Base-by-base conservation (phyloP, 2,113 vertebrate species). In the Corydoras maculifer region DNA sequence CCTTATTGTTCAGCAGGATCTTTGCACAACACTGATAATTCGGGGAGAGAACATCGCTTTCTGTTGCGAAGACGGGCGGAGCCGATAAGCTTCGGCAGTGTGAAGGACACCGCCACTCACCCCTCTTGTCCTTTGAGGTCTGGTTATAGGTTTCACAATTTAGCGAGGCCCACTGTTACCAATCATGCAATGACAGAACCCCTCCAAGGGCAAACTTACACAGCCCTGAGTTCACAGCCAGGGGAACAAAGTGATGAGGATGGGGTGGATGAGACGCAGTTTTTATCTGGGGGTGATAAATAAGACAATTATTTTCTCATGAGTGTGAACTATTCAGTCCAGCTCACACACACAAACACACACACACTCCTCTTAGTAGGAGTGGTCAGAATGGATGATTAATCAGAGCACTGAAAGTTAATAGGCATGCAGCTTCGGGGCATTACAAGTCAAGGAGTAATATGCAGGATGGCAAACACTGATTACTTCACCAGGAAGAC, bases 11-110 rank as follows among this genome's bases (percentile, higher is more conserved):
- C 75, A 65, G 31, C 69, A 70, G 65, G 79, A 85, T 84, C 80
- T 83, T 75, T 79, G 76, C 75, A 77, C 81, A 82, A 67, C 72
- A 70, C 72, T 83, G 84, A 82, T 87, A 82, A 83, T 83, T 75
- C 80, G 70, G 62, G 76, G 71, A 54, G 55, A 60, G 62, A 75
- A 70, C 77, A 75, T 81, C 71, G 80, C 77, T 79, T 75, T 49
- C 50, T 65, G 15, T 5, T 69, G 31, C 31, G 67, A 75, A 72
- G 72, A 61, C 25, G 69, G 77, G 58, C 59, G 68, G 65, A 68
- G 32, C 77, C 49, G 62, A 80, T 77, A 73, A 75, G 80, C 83
- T 75, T 70, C 57, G 18, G 30, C 49, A 11, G 15, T 50, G 53
- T 49, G 71, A 78, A 79, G 83, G 77, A 61, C 63, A 71, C 54